Evolutionary conservation across 1,140 invertebrate species (phyloP).

Genomic region (Charaxes varanes): DNA sequence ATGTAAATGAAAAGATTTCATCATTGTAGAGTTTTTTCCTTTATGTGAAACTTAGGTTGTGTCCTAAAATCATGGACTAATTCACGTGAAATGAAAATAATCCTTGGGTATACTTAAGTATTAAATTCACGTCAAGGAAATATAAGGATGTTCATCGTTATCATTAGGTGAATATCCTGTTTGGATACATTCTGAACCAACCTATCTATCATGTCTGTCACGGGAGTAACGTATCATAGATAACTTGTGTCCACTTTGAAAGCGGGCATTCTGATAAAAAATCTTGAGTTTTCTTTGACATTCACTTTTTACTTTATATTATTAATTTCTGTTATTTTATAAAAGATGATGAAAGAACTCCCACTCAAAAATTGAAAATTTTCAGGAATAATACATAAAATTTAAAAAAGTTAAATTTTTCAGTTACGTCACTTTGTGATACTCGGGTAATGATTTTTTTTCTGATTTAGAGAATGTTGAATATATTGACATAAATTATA

Average conservation of each 20-base stretch:
- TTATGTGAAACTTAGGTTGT: background rate
- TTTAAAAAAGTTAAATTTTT: background rate
- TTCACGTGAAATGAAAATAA: too few species aligned
- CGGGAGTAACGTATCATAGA: constrained; percentile 34
- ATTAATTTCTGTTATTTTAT: too few species aligned
- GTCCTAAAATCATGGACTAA: too few species aligned
- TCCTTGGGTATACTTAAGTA: constrained; percentile 1
- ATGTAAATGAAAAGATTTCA: too few species aligned
- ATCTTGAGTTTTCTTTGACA: too few species aligned
- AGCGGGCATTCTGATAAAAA: too few species aligned
- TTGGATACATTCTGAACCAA: constrained; percentile 49
- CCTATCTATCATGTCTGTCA: constrained; percentile 62
- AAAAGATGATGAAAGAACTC: too few species aligned
- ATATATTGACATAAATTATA: too few species aligned
- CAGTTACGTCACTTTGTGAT: background rate
- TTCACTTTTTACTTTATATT: too few species aligned
- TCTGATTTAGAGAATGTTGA: too few species aligned
- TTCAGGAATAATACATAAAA: background rate
- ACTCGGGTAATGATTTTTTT: too few species aligned
- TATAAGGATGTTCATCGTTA: constrained; percentile 49
- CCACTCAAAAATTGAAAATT: constrained; percentile 1
- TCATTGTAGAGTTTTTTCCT: too few species aligned
- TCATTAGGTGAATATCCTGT: constrained; percentile 55
- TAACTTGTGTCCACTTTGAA: constrained; percentile 37
- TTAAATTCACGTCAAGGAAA: constrained; percentile 10